phyloP scores from a whole-genome alignment of 2,888 invertebrate genomes.

The Yponomeuta malinellus region DNA sequence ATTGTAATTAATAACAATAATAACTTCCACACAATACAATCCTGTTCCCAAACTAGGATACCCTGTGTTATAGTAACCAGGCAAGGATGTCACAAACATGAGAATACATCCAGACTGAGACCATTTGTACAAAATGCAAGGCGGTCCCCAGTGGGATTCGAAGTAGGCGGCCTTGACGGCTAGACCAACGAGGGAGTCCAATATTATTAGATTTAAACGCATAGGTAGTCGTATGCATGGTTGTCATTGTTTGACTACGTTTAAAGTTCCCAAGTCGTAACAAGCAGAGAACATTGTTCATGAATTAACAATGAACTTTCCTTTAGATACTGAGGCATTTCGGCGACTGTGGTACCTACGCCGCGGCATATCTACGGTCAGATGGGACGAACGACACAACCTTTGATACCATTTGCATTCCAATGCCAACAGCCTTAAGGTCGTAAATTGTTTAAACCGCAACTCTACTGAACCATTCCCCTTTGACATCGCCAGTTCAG shows the following conservation, averaged over 20 bases:
- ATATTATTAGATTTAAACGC: conserved; percentile 22
- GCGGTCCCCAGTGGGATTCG: too few species aligned
- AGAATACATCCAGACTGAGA: too few species aligned
- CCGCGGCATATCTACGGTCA: background rate
- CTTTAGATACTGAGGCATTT: conserved; percentile 3
- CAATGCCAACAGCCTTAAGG: background rate
- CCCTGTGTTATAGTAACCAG: too few species aligned
- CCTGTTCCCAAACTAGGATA: too few species aligned
- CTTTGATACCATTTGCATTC: background rate
- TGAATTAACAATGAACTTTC: conserved; percentile 56
- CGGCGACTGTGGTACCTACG: background rate
- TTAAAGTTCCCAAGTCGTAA: conserved; percentile 41
- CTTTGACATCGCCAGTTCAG: background rate
- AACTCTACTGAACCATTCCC: background rate
- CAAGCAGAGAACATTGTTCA: conserved; percentile 46
- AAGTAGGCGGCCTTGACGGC: too few species aligned
- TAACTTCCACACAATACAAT: too few species aligned
- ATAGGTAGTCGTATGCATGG: conserved; percentile 17
- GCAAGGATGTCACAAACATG: too few species aligned
- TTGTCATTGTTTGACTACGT: conserved; percentile 25
- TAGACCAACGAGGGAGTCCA: background rate
- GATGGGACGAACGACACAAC: background rate
- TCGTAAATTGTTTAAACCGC: background rate
- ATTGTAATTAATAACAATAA: too few species aligned
- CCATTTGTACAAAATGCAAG: too few species aligned